A percentile compares a stretch with the other conserved stretches of the same genome.
Evolutionary conservation across 2,797 vertebrate species (phyloP).

Genomic region (Rhynchotus rufescens): DNA sequence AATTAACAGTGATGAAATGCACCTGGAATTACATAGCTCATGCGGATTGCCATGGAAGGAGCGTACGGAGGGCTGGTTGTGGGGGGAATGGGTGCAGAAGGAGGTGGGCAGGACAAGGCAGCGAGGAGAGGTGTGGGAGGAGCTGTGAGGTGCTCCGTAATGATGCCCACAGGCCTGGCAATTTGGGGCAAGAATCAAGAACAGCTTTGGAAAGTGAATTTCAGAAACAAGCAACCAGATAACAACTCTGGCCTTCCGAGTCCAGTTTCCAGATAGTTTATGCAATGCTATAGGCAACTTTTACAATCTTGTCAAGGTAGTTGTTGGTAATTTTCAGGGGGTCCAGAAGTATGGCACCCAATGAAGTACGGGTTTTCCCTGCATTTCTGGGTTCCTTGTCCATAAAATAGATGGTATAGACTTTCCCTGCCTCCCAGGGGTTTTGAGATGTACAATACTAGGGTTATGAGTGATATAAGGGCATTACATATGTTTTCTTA

Average conservation of each 20-base stretch:
- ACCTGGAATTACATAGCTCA: background rate
- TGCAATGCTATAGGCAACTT: background rate
- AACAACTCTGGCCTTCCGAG: background rate
- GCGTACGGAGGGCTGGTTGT: background rate
- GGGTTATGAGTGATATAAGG: background rate
- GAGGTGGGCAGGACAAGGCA: background rate
- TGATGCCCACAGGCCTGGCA: background rate
- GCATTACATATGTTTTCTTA: background rate
- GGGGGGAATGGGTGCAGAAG: background rate
- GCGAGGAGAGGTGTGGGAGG: background rate
- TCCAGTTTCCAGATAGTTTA: background rate
- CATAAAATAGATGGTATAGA: background rate
- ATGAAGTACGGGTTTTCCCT: accelerated
- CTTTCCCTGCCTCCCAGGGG: background rate
- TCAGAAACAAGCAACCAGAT: background rate
- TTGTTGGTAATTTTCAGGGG: background rate
- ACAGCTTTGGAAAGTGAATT: background rate
- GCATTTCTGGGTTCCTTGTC: background rate
- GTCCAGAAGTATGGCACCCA: background rate
- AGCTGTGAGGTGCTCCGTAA: background rate
- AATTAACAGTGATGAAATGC: slow-evolving; percentile 18
- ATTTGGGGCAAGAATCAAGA: background rate
- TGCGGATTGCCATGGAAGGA: background rate
- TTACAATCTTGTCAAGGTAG: background rate
- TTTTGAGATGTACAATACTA: background rate